Evolutionary conservation across 2,888 invertebrate species (phyloP), one percentile per base, ranked within the genome.

Genomic region (Melanostoma mellinum): DNA sequence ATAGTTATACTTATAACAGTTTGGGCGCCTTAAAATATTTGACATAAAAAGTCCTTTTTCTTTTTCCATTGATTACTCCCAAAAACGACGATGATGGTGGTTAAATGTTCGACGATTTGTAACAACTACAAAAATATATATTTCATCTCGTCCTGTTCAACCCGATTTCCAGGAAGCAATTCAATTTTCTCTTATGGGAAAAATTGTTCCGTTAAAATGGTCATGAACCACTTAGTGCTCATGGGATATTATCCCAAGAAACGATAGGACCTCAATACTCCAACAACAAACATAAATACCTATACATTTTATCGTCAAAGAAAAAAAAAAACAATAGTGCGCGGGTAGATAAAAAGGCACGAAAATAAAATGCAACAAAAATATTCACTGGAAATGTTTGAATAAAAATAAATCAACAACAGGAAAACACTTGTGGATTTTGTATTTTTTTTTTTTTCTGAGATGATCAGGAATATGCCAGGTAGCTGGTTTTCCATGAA

Each of bases 271-370:
- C 63, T 38, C 38, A 46, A 48, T 50, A 50, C n/a, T 10, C 10
- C 30, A 20, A 20, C 20, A 20, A 20, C 20, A 20, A 20, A 20
- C 1, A 20, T 20, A 20, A 20, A 20, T 56, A 40, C 42, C 32
- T 30, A 36, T 32, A 44, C 33, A 3, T 58, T 33, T 32, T 30
- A 78, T 82, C 82, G 48, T 82, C 1, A 20, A 20, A 20, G 20
- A 20, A 20, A 20, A 20, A 20, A 20, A 20, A 20, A 82, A 82
- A 82, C 74, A 78, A 82, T 74, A 69, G 68, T 73, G 77, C 82
- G 82, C 76, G 73, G 58, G 73, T 58, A 78, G 77, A 82, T 77
- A 69, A 82, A 82, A 73, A 50, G 77, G 60, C 30, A 58, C 67
- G 63, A 68, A 60, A 82, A 56, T 68, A 42, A 69, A 72, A 46